Conservation (phyloP, 2,113 vertebrate species). For the Paramormyrops kingsleyae region DNA sequence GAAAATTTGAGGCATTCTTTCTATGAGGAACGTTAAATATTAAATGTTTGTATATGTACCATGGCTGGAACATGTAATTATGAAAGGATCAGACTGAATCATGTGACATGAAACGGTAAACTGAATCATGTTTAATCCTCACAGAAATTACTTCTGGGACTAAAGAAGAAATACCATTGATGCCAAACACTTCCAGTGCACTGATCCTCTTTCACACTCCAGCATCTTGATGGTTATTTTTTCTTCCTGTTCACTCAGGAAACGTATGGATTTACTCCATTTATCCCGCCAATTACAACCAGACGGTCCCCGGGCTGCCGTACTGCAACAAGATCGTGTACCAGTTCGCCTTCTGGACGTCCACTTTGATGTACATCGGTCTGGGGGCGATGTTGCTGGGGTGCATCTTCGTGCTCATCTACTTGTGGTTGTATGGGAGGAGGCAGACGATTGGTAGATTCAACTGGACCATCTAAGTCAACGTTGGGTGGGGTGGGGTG, state of each 20-base stretch:
- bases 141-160: not conserved
- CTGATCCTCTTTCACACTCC: not conserved
- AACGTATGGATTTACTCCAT: slow-evolving; percentile 65
- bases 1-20: too few relatives aligned
- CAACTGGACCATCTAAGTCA: slow-evolving; percentile 6
- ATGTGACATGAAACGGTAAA: not conserved
- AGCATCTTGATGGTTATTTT: not conserved
- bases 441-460: not conserved
- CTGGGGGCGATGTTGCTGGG: slow-evolving; percentile 13
- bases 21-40: too few relatives aligned
- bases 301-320: not conserved
- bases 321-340: slow-evolving; percentile 59
- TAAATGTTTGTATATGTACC: not conserved
- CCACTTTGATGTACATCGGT: slow-evolving; percentile 44
- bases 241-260: slow-evolving; percentile 39
- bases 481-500: not conserved
- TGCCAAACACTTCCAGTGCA: not conserved
- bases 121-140: not conserved
- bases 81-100: not conserved
- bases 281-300: slow-evolving; percentile 54
- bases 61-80: not conserved
- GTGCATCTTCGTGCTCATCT: slow-evolving; percentile 18
- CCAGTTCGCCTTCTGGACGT: slow-evolving; percentile 61
- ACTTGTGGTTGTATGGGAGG: slow-evolving; percentile 25
- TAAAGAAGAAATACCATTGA: not conserved